Percentiles rank a stretch among this genome's conserved stretches.
Conservation (phyloP, 2,113 vertebrate species). For the Coptodon rendalli region DNA sequence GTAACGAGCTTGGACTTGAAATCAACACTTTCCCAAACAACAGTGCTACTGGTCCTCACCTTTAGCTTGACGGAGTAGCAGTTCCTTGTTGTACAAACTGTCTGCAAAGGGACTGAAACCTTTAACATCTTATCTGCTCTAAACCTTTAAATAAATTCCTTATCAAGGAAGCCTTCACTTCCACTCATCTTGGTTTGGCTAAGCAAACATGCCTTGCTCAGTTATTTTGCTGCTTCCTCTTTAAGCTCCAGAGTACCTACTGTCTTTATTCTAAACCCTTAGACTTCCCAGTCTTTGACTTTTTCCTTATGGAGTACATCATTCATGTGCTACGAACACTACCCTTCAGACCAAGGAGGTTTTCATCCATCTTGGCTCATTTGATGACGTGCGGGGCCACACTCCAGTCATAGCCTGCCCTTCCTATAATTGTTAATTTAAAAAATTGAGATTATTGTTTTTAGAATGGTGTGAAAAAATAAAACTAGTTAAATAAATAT, state of each 20-base stretch:
- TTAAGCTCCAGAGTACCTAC: background rate
- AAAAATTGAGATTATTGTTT: background rate
- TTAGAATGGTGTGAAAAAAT: background rate
- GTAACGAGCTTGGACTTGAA: background rate
- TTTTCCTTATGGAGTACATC: background rate
- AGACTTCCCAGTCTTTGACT: background rate
- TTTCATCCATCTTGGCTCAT: background rate
- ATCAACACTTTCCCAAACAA: background rate
- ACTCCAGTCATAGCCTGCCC: background rate
- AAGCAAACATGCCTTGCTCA: background rate
- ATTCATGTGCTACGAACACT: background rate
- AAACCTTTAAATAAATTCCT: background rate
- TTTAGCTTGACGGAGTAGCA: background rate
- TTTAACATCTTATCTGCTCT: background rate
- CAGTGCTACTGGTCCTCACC: background rate
- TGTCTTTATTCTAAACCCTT: background rate
- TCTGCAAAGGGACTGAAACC: background rate
- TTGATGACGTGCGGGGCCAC: rapidly evolving
- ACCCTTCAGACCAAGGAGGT: background rate
- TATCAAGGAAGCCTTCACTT: background rate
- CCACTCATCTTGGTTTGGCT: background rate
- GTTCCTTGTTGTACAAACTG: background rate
- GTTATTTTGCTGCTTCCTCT: background rate
- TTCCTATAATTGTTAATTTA: background rate
- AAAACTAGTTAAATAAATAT: background rate